phyloP scores from a whole-genome alignment of 2,113 vertebrate species.

The Bombycilla garrulus region DNA sequence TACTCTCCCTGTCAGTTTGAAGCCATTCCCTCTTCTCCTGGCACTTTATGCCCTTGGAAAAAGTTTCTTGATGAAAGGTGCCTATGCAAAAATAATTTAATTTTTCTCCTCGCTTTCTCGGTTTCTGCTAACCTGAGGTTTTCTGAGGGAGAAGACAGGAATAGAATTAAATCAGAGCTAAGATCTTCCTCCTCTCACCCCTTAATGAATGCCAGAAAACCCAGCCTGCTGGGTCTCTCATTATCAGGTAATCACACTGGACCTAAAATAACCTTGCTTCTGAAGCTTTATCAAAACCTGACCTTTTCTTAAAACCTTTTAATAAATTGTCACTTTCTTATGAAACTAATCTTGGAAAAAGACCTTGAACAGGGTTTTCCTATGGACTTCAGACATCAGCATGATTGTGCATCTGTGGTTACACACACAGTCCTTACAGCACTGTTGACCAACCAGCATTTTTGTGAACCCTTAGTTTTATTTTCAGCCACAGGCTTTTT shows the following conservation, averaged over 20 bases:
- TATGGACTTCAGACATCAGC: not conserved
- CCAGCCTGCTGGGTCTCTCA: not conserved
- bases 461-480: not conserved
- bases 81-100: not conserved
- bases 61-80: not conserved
- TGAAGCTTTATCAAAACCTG: not conserved
- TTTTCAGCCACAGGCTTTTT: not conserved
- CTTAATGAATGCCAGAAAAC: not conserved
- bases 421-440: not conserved
- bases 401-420: rapidly evolving
- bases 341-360: not conserved
- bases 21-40: not conserved
- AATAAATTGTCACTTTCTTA: constrained; percentile 1
- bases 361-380: not conserved
- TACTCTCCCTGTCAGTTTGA: not conserved
- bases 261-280: not conserved
- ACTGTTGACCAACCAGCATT: not conserved
- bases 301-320: constrained; percentile 24
- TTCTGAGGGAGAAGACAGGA: not conserved
- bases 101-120: not conserved
- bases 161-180: not conserved
- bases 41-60: not conserved
- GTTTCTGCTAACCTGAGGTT: not conserved
- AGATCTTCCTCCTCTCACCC: not conserved
- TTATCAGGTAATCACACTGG: constrained; percentile 2